Evolutionary conservation across 2,888 invertebrate genomes (phyloP), one percentile per base, ranked within the genome.

Genomic region (Agrypnus murinus): DNA sequence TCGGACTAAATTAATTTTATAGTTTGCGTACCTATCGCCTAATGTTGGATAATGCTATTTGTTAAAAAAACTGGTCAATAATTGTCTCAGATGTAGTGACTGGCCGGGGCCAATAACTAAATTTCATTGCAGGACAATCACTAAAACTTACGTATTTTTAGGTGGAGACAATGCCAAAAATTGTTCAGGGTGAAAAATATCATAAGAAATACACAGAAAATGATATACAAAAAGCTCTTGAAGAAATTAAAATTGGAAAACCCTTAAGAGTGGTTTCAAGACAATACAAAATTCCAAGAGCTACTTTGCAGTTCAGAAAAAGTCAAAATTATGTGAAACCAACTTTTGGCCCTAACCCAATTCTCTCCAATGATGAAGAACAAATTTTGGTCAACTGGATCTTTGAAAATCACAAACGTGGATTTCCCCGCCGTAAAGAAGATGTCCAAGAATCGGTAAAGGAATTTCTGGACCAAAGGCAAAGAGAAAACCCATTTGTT

Each of bases 401-500:
- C 32, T 32, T 57, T 12, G 15, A 8, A 2, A 32, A 6, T 8
- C 32, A 57, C 31, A 32, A 4, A 25, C 17, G 25, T n/a, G 55
- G 55, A 3, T 55, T 55, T 40, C 55, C 55, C 9, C 46, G 7
- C 8, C 43, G 55, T 72, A 74, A 25, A 63, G 74, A 46, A 32
- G 68, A 38, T 64, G 69, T 63, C 71, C 76, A 64, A 64, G 46
- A 15, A 12, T 40, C 40, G n/a, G 38, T 65, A 12, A 43, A 62
- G 31, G 17, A 17, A 14, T 62, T 62, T 9, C 34, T 62, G 3
- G 46, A 62, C 32, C 2, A 12, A 19, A 62, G 12, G 10, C 43
- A n/a, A 5, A 62, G 46, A 62, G 32, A 12, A 32, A 76, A 69
- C 60, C 71, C 71, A 12, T 74, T 63, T 63, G 14, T 15, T 7